Conservation (phyloP, 2,797 vertebrate genomes). For the Ctenopoma multispine region DNA sequence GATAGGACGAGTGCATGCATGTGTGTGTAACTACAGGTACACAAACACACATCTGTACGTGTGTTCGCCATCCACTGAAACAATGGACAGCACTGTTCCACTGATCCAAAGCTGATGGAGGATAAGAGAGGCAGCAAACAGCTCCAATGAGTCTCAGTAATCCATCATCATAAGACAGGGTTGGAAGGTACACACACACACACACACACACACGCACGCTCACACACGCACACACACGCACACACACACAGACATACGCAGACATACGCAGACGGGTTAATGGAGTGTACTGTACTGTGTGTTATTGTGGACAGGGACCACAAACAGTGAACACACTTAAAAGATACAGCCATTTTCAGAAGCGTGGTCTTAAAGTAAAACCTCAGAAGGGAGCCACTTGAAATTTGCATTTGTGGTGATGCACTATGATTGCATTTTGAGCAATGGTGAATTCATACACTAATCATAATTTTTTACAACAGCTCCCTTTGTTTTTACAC, state of each 20-base stretch:
- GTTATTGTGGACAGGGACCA: constrained; percentile 48
- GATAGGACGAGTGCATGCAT: constrained; percentile 33
- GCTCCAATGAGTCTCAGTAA: constrained; percentile 71
- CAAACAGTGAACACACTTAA: constrained; percentile 37
- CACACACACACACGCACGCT: constrained; percentile 10
- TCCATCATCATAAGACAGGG: constrained; percentile 78
- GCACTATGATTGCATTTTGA: constrained; percentile 18
- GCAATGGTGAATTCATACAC: constrained; percentile 7
- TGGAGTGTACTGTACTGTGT: constrained; percentile 39
- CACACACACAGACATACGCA: no score
- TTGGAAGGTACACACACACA: constrained; percentile 51
- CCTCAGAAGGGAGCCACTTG: constrained; percentile 7
- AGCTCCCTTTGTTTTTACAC: constrained; percentile 25
- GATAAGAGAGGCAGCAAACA: constrained; percentile 72
- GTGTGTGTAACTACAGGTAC: constrained; percentile 9
- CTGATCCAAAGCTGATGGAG: constrained; percentile 70
- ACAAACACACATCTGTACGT: background rate
- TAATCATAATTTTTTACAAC: constrained; percentile 27
- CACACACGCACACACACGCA: no score
- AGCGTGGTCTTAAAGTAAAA: constrained; percentile 17
- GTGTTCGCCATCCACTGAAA: constrained; percentile 43
- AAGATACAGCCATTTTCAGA: constrained; percentile 15
- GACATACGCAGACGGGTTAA: constrained; percentile 30
- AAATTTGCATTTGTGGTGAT: constrained; percentile 33
- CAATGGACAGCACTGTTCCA: constrained; percentile 76